Percentiles rank a stretch among this genome's conserved stretches.
Evolutionary conservation across 2,113 vertebrate species (phyloP).

Genomic region (Symphodus melops): DNA sequence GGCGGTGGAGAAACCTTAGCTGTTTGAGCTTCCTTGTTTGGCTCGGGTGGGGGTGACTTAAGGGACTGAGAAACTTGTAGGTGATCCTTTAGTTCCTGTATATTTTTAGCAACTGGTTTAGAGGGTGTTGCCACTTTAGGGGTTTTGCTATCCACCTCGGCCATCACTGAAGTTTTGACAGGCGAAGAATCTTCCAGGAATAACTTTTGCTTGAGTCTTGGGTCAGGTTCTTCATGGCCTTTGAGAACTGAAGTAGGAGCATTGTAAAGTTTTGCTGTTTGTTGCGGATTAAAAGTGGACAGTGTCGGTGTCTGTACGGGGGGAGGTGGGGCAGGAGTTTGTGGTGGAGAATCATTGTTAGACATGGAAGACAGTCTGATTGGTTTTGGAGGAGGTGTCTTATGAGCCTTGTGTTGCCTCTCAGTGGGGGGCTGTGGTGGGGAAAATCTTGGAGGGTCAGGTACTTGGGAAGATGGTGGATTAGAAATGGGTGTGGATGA

Average conservation of each 20-base stretch:
- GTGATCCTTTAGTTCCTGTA: conserved; percentile 49
- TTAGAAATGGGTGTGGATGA: conserved; percentile 73
- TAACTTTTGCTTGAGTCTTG: conserved; percentile 74
- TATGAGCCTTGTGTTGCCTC: conserved; percentile 75
- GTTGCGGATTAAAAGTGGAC: conserved; percentile 85
- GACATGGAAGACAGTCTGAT: conserved; percentile 76
- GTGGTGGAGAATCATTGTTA: conserved; percentile 61
- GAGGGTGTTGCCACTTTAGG: conserved; percentile 37
- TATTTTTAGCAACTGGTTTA: conserved; percentile 63
- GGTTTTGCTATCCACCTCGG: conserved; percentile 54
- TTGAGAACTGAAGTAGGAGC: conserved; percentile 59
- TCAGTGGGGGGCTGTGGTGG: conserved; percentile 75
- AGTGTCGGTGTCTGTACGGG: conserved; percentile 47
- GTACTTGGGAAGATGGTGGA: conserved; percentile 19
- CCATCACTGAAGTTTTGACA: conserved; percentile 40
- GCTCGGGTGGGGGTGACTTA: conserved; percentile 13
- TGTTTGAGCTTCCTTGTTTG: conserved; percentile 23
- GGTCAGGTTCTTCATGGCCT: conserved; percentile 46
- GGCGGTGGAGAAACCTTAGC: conserved; percentile 23
- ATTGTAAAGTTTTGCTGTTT: conserved; percentile 78
- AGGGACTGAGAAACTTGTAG: conserved; percentile 34
- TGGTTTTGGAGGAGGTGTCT: conserved; percentile 80
- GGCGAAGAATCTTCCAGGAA: conserved; percentile 75
- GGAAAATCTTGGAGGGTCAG: conserved; percentile 63
- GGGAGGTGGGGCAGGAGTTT: conserved; percentile 60